A percentile compares a stretch with the other conserved stretches of the same genome.
Evolutionary conservation across 2,888 invertebrate genomes (phyloP).

Genomic region (Crocallis elinguaria): DNA sequence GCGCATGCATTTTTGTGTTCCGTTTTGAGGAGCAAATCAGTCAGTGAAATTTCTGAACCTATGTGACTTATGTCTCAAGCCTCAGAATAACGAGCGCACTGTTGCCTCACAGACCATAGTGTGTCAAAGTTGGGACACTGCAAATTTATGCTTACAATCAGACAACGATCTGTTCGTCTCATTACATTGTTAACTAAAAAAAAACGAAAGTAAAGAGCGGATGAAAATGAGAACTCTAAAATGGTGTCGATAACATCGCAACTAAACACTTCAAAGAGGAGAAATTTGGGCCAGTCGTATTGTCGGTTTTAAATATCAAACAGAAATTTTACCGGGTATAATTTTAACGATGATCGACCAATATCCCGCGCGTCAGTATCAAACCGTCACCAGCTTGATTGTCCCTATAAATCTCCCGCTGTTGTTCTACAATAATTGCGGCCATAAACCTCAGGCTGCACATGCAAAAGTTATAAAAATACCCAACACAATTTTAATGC

Average conservation of each 20-base stretch:
- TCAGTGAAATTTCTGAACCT: no score
- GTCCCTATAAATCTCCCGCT: constrained; percentile 37
- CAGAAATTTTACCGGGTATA: neutral
- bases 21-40: no score
- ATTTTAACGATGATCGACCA: constrained; percentile 35
- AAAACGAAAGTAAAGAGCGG: neutral
- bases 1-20: no score
- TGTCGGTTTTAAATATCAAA: neutral
- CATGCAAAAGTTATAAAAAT: constrained; percentile 72
- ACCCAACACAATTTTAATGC: constrained; percentile 40
- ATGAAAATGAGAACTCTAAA: neutral
- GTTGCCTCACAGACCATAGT: no score
- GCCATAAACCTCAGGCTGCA: constrained; percentile 72
- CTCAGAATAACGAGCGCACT: no score
- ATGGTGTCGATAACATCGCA: neutral
- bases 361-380: constrained; percentile 32
- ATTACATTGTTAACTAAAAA: no score
- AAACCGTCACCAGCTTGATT: constrained; percentile 38
- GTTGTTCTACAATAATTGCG: constrained; percentile 67
- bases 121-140: no score
- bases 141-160: no score
- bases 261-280: neutral
- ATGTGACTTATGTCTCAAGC: no score
- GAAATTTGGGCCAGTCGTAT: neutral
- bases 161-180: no score